Conservation (phyloP, 1,140 invertebrate genomes). For the Bombus confusus region DNA sequence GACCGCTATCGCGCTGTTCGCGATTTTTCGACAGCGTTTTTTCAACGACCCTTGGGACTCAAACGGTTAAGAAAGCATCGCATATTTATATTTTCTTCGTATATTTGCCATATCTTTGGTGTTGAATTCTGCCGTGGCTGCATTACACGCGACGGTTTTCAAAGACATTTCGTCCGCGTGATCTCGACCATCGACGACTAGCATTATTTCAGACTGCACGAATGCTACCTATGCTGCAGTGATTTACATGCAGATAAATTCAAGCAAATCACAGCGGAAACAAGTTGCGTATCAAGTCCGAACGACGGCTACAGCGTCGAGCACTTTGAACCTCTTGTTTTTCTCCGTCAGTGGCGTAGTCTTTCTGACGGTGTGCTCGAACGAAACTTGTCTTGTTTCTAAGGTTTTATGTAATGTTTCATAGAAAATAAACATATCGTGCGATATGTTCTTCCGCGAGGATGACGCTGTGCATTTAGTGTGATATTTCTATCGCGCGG, state of each 20-base stretch:
- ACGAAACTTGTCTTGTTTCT: not conserved
- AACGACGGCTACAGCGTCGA: not conserved
- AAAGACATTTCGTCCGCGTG: not conserved
- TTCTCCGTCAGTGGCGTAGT: not conserved
- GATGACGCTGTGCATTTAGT: not conserved
- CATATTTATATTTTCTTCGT: no score
- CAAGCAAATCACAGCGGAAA: not conserved
- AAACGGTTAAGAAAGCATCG: no score
- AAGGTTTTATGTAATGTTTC: not conserved
- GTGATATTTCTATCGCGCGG: not conserved
- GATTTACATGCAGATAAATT: not conserved
- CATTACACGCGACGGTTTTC: not conserved
- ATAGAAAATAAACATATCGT: no score
- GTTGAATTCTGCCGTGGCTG: not conserved
- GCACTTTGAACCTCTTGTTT: constrained; percentile 3
- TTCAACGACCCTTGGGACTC: no score
- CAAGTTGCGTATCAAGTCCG: not conserved
- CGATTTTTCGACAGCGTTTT: no score
- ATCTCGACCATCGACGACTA: no score
- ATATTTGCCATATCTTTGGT: not conserved
- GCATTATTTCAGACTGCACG: not conserved
- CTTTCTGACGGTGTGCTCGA: not conserved
- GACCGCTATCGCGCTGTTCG: no score
- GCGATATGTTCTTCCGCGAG: no score
- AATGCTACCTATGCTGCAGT: not conserved